Conservation (phyloP, 2,113 vertebrate species). For the Parotia lawesii region DNA sequence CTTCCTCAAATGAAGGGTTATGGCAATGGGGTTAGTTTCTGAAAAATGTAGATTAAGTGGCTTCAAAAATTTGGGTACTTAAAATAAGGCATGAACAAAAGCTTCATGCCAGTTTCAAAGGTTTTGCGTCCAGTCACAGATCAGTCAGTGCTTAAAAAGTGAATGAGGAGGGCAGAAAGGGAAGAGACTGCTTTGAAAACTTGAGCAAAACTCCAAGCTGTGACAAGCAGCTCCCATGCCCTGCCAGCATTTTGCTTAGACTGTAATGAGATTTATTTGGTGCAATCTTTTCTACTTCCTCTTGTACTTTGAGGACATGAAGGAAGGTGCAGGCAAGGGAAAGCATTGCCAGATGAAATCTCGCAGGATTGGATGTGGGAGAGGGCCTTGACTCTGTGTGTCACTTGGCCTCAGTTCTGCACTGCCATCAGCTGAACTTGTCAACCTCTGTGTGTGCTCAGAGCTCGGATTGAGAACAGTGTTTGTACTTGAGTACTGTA, state of each 20-base stretch:
- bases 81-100: neutral
- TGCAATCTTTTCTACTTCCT: neutral
- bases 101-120: neutral
- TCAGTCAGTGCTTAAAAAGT: neutral
- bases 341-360: neutral
- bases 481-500: neutral
- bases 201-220: neutral
- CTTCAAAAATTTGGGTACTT: neutral
- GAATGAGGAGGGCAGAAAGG: neutral
- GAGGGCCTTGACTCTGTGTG: neutral
- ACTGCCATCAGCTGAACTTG: neutral
- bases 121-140: neutral
- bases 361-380: neutral
- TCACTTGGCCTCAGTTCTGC: neutral
- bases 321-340: neutral
- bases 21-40: neutral
- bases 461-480: neutral
- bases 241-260: neutral
- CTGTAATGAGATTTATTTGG: neutral
- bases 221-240: rapidly evolving
- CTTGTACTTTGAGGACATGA: neutral
- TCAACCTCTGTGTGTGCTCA: neutral
- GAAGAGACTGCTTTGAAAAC: neutral
- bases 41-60: neutral
- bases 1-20: neutral